Conservation (phyloP, 2,113 vertebrate genomes). For the Cebidichthys violaceus region DNA sequence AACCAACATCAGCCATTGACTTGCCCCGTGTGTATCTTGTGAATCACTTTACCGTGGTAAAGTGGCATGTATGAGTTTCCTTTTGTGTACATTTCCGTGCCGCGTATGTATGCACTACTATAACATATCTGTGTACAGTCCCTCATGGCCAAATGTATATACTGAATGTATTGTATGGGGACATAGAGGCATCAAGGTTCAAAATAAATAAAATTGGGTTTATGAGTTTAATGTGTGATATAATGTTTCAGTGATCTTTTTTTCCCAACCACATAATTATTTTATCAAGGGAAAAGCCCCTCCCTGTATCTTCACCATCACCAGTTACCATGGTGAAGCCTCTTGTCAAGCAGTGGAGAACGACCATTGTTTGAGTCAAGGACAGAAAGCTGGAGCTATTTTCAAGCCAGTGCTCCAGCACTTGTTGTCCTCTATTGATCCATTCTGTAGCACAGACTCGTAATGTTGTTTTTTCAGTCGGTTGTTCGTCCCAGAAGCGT, state of each 20-base stretch:
- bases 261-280: slow-evolving; percentile 19
- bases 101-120: slow-evolving; percentile 83
- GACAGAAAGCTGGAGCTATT: slow-evolving; percentile 56
- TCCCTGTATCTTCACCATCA: slow-evolving; percentile 9
- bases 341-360: slow-evolving; percentile 51
- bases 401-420: slow-evolving; percentile 45
- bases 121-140: slow-evolving; percentile 82
- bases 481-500: slow-evolving; percentile 12
- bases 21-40: slow-evolving; percentile 62
- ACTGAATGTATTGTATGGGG: slow-evolving; percentile 87
- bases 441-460: slow-evolving; percentile 50
- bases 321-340: slow-evolving; percentile 75
- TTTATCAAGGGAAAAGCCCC: not conserved
- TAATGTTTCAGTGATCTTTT: slow-evolving; percentile 1
- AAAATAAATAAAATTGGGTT: slow-evolving; percentile 83
- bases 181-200: slow-evolving; percentile 78
- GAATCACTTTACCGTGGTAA: slow-evolving; percentile 65
- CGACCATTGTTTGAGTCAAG: slow-evolving; percentile 64
- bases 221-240: slow-evolving; percentile 68
- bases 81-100: slow-evolving; percentile 75
- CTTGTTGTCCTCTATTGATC: slow-evolving; percentile 68
- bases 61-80: slow-evolving; percentile 71
- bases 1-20: slow-evolving; percentile 69
- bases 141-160: slow-evolving; percentile 86
- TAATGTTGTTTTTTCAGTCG: slow-evolving; percentile 29